phyloP scores from a whole-genome alignment of 2,797 vertebrate species.

The Muraenolepis orangiensis region DNA sequence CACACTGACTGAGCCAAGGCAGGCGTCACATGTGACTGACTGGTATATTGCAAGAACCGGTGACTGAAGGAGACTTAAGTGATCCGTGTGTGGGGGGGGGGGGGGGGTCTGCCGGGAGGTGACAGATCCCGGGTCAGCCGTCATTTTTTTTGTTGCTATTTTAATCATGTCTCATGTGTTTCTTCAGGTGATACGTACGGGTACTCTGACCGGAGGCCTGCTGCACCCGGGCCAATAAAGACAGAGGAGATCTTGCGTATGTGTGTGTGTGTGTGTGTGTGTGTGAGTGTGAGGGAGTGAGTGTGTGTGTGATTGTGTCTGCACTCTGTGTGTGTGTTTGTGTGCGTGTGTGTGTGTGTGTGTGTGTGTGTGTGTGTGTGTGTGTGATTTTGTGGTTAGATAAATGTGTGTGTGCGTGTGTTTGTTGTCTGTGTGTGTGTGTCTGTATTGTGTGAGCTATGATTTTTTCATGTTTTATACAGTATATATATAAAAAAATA shows the following conservation, averaged over 20 bases:
- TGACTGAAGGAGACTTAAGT: slow-evolving; percentile 38
- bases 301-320: neutral
- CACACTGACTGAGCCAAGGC: slow-evolving; percentile 31
- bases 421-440: neutral
- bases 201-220: neutral
- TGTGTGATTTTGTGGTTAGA: no score
- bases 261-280: neutral
- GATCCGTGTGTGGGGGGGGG: slow-evolving; percentile 45
- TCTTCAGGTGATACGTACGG: slow-evolving; percentile 26
- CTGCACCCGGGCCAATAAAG: neutral
- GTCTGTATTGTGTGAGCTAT: neutral
- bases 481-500: no score
- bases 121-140: slow-evolving; percentile 33
- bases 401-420: neutral
- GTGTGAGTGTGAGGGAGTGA: neutral
- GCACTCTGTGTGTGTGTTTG: neutral
- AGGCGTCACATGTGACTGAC: slow-evolving; percentile 44
- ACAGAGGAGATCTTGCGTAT: neutral
- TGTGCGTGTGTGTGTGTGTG: neutral
- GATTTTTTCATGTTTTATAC: neutral
- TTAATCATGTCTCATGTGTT: slow-evolving; percentile 43
- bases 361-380: neutral
- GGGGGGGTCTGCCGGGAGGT: slow-evolving; percentile 38
- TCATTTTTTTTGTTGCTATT: slow-evolving; percentile 43
- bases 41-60: slow-evolving; percentile 50